Evolutionary conservation across 2,113 vertebrate species (phyloP), one percentile per base, ranked within the genome.

Genomic region (Myotis lucifugus): DNA sequence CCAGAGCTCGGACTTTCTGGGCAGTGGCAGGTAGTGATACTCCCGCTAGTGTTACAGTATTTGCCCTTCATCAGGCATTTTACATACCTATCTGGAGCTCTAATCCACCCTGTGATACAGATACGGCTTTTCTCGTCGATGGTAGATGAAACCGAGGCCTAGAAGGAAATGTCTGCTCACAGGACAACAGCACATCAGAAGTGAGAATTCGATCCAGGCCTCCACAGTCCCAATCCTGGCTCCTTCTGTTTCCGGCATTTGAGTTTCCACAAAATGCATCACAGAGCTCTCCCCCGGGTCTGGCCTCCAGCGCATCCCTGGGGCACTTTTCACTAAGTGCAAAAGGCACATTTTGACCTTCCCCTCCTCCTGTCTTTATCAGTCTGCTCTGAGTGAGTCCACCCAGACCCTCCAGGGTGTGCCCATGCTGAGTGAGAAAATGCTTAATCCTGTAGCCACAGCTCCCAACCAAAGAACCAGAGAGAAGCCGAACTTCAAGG

Each of bases 1-100:
- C 64, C 78, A 94, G 90, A 93, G 21, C 32, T 81, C 86, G 27
- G 50, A 46, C 34, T 50, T 84, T 89, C 79, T 52, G 85, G 42
- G 90, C 92, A 48, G 37, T 46, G 37, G 56, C 64, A 72, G 69
- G 34, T 13, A 56, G 70, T 3, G 23, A 29, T 23, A 6, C 37
- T 83, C 87, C n/a, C 1, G 15, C 29, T 74, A 87, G 34, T 37
- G 81, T 0, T n/a, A 90, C 29, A 7, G 86, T n/a, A 4, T 81
- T 18, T 93, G 37, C 40, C 46, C 70, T 0, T 0, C 12, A 56
- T 29, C 48, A 48, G 29, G 48, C 42, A 83, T 32, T 54, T 64
- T n/a, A 48, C 37, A 32, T 34, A 21, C 34, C 6, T n/a, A 25
- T 59, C 29, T 4, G 29, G 21, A 88, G 8, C 56, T 25, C 56